Percentiles rank a stretch among this genome's conserved stretches.
Evolutionary conservation across 2,113 vertebrate genomes (phyloP).

Genomic region (Embiotoca jacksoni): DNA sequence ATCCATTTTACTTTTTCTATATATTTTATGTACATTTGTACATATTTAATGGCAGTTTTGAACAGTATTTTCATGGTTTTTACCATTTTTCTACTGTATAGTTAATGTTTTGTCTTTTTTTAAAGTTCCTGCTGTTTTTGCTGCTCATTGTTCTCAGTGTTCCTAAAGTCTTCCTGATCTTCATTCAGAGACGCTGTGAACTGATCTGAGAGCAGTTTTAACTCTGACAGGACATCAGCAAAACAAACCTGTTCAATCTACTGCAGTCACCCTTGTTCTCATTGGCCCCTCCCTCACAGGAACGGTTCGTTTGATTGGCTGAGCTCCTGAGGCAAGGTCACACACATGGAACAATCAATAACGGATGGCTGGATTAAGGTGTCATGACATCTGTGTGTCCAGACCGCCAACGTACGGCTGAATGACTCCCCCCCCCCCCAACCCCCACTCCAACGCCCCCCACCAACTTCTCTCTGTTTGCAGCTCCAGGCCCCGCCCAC

Average conservation of each 20-base stretch:
- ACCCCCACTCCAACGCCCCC: not conserved
- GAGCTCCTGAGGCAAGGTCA: conserved; percentile 80
- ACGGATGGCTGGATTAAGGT: conserved; percentile 81
- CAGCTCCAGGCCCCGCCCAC: not conserved
- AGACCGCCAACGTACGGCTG: conserved; percentile 68
- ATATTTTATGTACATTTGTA: no score
- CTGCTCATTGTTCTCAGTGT: no score
- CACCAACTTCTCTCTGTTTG: no score
- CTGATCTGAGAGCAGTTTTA: not conserved
- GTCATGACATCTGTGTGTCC: conserved; percentile 77
- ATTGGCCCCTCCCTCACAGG: conserved; percentile 44
- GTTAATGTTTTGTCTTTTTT: no score
- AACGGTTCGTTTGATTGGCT: conserved; percentile 73
- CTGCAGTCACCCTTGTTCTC: conserved; percentile 36
- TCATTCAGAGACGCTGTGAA: no score
- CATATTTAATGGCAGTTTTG: no score
- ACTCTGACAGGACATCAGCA: not conserved
- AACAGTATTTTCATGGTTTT: no score
- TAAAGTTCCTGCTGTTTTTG: no score
- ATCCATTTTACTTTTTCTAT: no score
- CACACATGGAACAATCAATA: conserved; percentile 82
- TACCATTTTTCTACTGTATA: no score
- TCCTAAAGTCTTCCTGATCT: no score
- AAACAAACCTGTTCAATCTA: not conserved
- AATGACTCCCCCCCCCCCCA: conserved; percentile 56